Conservation (phyloP, 2,113 vertebrate genomes). For the Salminus brasiliensis region DNA sequence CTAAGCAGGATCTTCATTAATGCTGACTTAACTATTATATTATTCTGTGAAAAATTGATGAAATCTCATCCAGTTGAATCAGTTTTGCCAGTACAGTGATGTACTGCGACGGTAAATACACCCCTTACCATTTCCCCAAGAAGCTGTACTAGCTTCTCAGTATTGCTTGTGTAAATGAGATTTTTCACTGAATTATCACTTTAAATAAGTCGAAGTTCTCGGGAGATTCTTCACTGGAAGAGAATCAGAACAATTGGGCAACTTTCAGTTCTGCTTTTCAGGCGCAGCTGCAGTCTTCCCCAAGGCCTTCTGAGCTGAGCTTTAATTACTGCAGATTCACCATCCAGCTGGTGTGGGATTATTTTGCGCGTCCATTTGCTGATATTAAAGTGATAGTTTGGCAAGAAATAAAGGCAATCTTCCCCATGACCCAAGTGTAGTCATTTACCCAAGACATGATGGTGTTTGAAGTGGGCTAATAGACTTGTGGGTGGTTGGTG, state of each 20-base stretch:
- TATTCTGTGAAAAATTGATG: no score
- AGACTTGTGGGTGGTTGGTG: not conserved
- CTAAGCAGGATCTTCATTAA: no score
- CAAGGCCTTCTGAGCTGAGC: not conserved
- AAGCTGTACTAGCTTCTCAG: no score
- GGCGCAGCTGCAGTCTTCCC: not conserved
- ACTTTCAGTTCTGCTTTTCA: not conserved
- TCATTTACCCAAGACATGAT: not conserved
- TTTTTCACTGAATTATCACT: not conserved
- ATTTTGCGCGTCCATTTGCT: not conserved
- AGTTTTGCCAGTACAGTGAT: no score
- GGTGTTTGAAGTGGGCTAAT: not conserved
- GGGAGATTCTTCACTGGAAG: not conserved
- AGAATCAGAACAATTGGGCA: not conserved
- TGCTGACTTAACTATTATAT: no score
- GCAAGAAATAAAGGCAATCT: not conserved
- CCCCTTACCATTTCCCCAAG: no score
- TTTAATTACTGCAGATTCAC: not conserved
- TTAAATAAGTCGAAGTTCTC: not conserved
- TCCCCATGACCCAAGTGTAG: not conserved
- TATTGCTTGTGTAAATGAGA: no score
- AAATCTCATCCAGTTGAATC: no score
- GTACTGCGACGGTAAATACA: no score
- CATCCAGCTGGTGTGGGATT: not conserved
- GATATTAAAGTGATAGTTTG: not conserved